These are phyloP conservation scores for Electrona antarctica DNA, from an alignment of 2,113 vertebrate species.

Conservation along the genomic window DNA sequence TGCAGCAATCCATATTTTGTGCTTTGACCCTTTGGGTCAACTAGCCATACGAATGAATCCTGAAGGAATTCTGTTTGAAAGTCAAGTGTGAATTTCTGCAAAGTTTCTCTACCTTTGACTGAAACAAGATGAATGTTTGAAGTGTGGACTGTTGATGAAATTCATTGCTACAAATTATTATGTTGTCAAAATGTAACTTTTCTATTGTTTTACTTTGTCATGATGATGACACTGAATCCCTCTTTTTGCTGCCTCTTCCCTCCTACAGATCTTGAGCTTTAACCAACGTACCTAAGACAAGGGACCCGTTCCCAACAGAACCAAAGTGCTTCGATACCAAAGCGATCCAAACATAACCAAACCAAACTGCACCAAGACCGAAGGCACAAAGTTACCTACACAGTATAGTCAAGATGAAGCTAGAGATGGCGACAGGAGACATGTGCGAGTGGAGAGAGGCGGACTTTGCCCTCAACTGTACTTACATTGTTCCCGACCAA, in stretches of 20 bases:
- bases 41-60: too few species aligned
- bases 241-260: background rate
- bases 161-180: too few species aligned
- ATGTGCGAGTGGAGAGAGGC: slow-evolving; percentile 73
- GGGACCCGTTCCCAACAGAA: slow-evolving; percentile 20
- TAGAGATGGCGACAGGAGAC: slow-evolving; percentile 60
- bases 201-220: too few species aligned
- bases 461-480: slow-evolving; percentile 78
- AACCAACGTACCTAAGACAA: slow-evolving; percentile 48
- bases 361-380: background rate
- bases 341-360: slow-evolving; percentile 37
- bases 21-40: too few species aligned
- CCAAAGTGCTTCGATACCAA: slow-evolving; percentile 65
- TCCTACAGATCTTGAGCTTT: slow-evolving; percentile 57
- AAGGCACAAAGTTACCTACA: background rate
- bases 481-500: slow-evolving; percentile 80
- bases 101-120: too few species aligned
- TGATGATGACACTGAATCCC: background rate
- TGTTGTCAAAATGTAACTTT: too few species aligned
- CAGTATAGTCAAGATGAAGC: slow-evolving; percentile 62
- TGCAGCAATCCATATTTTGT: too few species aligned
- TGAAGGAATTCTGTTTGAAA: too few species aligned
- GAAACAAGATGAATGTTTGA: too few species aligned
- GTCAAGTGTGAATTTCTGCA: too few species aligned
- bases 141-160: too few species aligned